Evolutionary conservation across 2,888 invertebrate species (phyloP).

Genomic region (Tenthredo livida): DNA sequence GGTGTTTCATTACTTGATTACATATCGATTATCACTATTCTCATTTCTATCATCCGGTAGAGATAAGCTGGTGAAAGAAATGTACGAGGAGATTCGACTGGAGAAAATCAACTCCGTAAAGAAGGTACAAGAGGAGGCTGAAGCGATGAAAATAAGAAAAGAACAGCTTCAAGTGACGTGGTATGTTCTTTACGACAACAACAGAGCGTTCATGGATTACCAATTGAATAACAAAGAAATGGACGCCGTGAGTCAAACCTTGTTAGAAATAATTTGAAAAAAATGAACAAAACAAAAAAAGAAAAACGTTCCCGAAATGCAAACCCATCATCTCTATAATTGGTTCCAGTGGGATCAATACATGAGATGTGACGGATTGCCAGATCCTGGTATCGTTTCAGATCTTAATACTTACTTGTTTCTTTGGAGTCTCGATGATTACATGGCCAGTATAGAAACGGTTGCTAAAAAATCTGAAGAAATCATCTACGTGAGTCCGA

Average conservation of each 20-base stretch:
- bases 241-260: constrained; percentile 67
- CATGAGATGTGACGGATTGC: constrained; percentile 82
- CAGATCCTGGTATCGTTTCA: constrained; percentile 80
- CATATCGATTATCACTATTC: not conserved
- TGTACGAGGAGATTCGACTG: constrained; percentile 69
- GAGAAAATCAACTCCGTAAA: constrained; percentile 66
- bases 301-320: not conserved
- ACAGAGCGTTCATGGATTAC: constrained; percentile 64
- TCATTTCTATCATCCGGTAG: constrained; percentile 58
- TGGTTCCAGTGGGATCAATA: constrained; percentile 81
- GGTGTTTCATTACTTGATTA: not conserved
- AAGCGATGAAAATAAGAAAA: constrained; percentile 65
- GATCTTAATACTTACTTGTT: constrained; percentile 83
- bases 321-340: not conserved
- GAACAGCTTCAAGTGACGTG: constrained; percentile 68
- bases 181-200: constrained; percentile 61
- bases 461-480: constrained; percentile 79
- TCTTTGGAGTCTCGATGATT: constrained; percentile 78
- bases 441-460: constrained; percentile 77
- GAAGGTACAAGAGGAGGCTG: constrained; percentile 62
- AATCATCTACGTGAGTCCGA: constrained; percentile 78
- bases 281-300: not conserved
- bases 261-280: not conserved
- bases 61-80: constrained; percentile 67
- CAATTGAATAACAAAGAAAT: constrained; percentile 60